A percentile compares a stretch with the other conserved stretches of the same genome.
These are phyloP conservation scores for Sula dactylatra DNA, from an alignment of 2,113 vertebrate genomes.

Conservation along the genomic window DNA sequence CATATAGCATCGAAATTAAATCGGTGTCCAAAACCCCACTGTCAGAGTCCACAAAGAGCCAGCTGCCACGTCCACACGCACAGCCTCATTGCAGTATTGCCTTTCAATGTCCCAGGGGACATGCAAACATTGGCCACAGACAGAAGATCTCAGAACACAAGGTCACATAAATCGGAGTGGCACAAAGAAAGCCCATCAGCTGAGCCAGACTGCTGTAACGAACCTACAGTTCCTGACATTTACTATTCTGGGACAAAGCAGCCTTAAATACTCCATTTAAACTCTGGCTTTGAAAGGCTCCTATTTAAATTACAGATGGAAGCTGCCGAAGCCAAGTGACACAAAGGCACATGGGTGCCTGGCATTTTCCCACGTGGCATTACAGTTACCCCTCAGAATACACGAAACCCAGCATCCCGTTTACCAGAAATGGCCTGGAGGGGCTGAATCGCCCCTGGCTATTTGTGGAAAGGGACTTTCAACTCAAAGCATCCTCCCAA, in stretches of 20 bases:
- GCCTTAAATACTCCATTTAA: slow-evolving; percentile 6
- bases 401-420: neutral
- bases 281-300: slow-evolving; percentile 7
- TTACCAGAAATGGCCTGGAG: slow-evolving; percentile 20
- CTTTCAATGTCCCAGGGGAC: neutral
- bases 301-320: neutral
- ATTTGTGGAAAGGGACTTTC: neutral
- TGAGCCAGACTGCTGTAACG: neutral
- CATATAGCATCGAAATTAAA: neutral
- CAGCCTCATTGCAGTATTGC: accelerated
- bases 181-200: neutral
- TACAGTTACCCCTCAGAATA: neutral
- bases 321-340: neutral
- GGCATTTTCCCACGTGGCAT: neutral
- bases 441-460: neutral
- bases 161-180: neutral
- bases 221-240: neutral
- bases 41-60: neutral
- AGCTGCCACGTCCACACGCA: neutral
- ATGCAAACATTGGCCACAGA: neutral
- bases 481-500: neutral
- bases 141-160: neutral
- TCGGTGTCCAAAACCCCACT: neutral
- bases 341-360: neutral
- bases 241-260: slow-evolving; percentile 1